Conservation (phyloP, 2,797 vertebrate species). For the Pipistrellus pygmaeus region DNA sequence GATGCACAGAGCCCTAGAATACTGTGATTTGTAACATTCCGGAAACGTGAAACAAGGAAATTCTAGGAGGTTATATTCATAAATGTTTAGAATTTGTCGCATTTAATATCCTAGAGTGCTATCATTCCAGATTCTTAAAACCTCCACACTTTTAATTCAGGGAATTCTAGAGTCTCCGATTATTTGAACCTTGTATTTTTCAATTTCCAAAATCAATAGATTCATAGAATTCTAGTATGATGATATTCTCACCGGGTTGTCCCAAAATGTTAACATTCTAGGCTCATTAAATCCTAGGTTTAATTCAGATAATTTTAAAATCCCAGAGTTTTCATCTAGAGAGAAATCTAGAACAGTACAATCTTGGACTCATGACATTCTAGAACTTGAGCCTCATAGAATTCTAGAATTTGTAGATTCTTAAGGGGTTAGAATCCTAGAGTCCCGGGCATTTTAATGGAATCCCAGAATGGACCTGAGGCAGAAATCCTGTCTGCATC, state of each 20-base stretch:
- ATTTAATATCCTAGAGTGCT: not conserved
- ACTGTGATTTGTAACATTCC: not conserved
- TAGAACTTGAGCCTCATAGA: not conserved
- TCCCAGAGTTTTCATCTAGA: not conserved
- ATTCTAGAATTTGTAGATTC: not conserved
- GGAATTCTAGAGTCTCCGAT: not conserved
- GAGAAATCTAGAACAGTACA: not conserved
- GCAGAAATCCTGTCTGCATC: not conserved
- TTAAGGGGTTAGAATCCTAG: not conserved
- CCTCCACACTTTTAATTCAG: not conserved
- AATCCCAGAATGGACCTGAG: not conserved
- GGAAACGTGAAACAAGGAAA: not conserved
- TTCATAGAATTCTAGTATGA: not conserved
- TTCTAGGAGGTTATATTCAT: not conserved
- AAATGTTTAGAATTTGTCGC: not conserved
- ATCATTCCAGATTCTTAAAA: not conserved
- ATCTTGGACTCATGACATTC: not conserved
- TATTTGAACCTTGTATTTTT: not conserved
- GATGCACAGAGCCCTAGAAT: not conserved
- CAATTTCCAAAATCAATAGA: not conserved
- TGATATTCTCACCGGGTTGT: not conserved
- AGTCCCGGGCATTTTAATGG: not conserved
- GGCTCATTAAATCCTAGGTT: not conserved
- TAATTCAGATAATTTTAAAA: slow-evolving; percentile 15
- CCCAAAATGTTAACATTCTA: not conserved